Percentiles rank a stretch among this genome's conserved stretches.
These are phyloP conservation scores for Drosophila rubida DNA, from an alignment of 2,888 invertebrate species.

Conservation along the genomic window DNA sequence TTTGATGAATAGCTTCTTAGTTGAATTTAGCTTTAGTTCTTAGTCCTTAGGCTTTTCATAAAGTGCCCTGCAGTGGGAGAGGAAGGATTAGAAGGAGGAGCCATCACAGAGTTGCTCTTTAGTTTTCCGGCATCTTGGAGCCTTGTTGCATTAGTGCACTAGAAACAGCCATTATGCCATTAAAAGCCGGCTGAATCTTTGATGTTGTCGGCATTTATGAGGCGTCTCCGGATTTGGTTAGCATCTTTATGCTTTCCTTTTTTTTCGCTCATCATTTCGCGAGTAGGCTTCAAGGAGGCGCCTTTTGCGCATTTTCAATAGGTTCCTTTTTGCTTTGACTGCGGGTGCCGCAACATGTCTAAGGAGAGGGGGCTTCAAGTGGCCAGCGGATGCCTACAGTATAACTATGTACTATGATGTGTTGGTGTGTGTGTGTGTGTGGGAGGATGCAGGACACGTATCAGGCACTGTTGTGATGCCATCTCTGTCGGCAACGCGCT, in stretches of 20 bases:
- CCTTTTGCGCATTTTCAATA: constrained; percentile 46
- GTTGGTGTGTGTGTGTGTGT: constrained; percentile 7
- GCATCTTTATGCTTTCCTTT: constrained; percentile 6
- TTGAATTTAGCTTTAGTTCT: background rate
- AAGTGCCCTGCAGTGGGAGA: constrained; percentile 1
- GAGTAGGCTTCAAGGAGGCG: constrained; percentile 34
- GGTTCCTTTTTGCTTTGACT: constrained; percentile 36
- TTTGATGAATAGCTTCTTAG: constrained; percentile 10
- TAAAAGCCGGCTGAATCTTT: constrained; percentile 62
- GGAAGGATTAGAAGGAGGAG: constrained; percentile 3
- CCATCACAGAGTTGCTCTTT: background rate
- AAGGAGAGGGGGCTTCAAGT: constrained; percentile 52
- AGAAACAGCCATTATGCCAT: constrained; percentile 60
- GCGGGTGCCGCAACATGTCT: constrained; percentile 28
- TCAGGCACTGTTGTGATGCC: constrained; percentile 28
- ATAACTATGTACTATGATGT: background rate
- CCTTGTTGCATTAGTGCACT: constrained; percentile 39
- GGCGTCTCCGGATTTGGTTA: constrained; percentile 24
- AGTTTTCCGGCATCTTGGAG: constrained; percentile 13
- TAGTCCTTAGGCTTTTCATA: background rate
- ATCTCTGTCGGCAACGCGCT: constrained; percentile 27
- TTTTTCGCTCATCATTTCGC: constrained; percentile 32
- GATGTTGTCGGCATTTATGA: constrained; percentile 57
- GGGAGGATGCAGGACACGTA: constrained; percentile 9
- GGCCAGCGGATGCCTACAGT: constrained; percentile 39